A percentile compares a stretch with the other conserved stretches of the same genome.
These are phyloP conservation scores for Sminthurinus aureus DNA, from an alignment of 2,888 invertebrate genomes.

Conservation along the genomic window DNA sequence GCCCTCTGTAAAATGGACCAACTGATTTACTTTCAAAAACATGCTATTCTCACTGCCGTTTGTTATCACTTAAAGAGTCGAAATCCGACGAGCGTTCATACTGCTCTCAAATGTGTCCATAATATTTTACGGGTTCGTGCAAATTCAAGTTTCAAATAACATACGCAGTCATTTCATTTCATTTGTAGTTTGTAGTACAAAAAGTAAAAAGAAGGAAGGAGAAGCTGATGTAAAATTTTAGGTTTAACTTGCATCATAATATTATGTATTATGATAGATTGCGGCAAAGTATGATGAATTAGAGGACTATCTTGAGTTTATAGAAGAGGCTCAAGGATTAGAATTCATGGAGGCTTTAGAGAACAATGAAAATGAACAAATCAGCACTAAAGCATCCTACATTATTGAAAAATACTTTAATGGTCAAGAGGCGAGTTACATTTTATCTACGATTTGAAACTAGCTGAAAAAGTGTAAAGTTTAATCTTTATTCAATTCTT, in stretches of 20 bases:
- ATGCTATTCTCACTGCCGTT: slow-evolving; percentile 12
- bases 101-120: slow-evolving; percentile 33
- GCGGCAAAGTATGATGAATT: slow-evolving; percentile 27
- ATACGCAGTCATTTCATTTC: too few relatives aligned
- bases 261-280: not conserved
- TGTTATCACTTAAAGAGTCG: slow-evolving; percentile 29
- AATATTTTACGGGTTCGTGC: slow-evolving; percentile 29
- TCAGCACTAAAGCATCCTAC: slow-evolving; percentile 28
- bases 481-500: not conserved
- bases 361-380: slow-evolving; percentile 24
- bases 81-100: slow-evolving; percentile 20
- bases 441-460: not conserved
- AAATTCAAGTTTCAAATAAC: not conserved
- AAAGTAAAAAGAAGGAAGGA: too few relatives aligned
- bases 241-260: too few relatives aligned
- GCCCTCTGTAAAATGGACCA: slow-evolving; percentile 28
- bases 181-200: too few relatives aligned
- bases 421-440: slow-evolving; percentile 12
- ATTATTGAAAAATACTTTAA: slow-evolving; percentile 40
- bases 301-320: slow-evolving; percentile 13
- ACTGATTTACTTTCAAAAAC: slow-evolving; percentile 29
- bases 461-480: not conserved
- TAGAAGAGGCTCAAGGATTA: slow-evolving; percentile 32
- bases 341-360: slow-evolving; percentile 27
- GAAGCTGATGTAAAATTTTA: too few relatives aligned